Evolutionary conservation across 2,797 vertebrate species (phyloP).

Genomic region (Oryzias sinensis): DNA sequence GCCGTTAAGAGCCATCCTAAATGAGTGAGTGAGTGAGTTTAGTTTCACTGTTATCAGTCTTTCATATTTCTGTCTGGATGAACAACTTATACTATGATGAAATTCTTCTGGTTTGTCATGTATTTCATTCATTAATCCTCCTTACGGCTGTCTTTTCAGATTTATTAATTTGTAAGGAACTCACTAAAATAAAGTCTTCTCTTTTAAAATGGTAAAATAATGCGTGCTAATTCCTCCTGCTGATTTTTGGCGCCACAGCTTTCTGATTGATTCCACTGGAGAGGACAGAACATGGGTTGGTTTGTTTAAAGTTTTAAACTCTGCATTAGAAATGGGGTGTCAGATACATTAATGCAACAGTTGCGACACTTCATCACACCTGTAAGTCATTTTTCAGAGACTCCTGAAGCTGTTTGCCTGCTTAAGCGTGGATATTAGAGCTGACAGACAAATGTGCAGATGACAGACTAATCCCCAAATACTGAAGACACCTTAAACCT

Average conservation of each 20-base stretch:
- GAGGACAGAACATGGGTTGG: background rate
- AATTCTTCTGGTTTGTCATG: too few relatives aligned
- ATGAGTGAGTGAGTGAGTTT: too few relatives aligned
- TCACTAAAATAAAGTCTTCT: too few relatives aligned
- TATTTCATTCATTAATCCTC: too few relatives aligned
- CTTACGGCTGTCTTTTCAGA: too few relatives aligned
- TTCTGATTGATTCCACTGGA: conserved; percentile 3
- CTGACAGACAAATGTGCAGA: conserved; percentile 20
- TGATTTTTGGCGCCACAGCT: background rate
- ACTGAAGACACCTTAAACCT: conserved; percentile 18
- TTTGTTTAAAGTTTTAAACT: conserved; percentile 1
- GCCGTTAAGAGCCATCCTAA: too few relatives aligned
- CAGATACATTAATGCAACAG: conserved; percentile 3
- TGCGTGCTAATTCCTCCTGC: background rate
- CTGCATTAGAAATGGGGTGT: background rate
- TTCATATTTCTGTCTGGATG: too few relatives aligned
- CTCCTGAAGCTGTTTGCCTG: conserved; percentile 15
- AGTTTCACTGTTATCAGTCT: too few relatives aligned
- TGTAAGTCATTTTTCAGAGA: conserved; percentile 2
- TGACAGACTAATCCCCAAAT: conserved; percentile 43
- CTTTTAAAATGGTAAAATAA: too few relatives aligned
- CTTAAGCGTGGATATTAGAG: conserved; percentile 20
- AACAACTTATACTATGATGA: too few relatives aligned
- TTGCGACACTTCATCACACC: conserved; percentile 12
- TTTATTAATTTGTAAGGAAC: too few relatives aligned